Conservation (phyloP, 2,797 vertebrate species). For the Otolemur crassicaudatus region DNA sequence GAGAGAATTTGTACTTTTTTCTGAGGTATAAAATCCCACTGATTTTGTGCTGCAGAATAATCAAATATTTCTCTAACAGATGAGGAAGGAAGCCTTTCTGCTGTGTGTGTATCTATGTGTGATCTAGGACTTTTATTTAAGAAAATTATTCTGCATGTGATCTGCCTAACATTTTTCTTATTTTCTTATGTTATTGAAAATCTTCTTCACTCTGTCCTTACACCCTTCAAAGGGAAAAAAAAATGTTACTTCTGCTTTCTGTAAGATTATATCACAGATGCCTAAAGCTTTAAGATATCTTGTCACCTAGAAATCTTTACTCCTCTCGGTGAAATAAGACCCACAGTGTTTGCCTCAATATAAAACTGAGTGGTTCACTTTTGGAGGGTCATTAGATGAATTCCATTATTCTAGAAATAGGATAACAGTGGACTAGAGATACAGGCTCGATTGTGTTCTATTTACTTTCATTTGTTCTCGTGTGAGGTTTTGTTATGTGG, state of each 20-base stretch:
- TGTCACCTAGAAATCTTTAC: not conserved
- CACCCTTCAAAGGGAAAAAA: not conserved
- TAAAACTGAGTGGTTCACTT: not conserved
- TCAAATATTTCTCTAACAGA: not conserved
- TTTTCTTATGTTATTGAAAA: constrained; percentile 35
- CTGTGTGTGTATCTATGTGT: not conserved
- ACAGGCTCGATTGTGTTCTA: not conserved
- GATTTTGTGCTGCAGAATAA: not conserved
- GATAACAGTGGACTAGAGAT: not conserved
- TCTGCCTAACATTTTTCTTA: not conserved
- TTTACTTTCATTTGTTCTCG: not conserved
- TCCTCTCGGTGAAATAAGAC: not conserved
- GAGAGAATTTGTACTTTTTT: not conserved
- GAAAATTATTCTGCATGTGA: not conserved
- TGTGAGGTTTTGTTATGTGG: not conserved
- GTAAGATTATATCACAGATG: not conserved
- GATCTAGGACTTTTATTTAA: not conserved
- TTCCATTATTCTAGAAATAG: not conserved
- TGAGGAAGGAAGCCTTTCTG: not conserved
- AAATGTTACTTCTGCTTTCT: not conserved
- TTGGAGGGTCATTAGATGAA: not conserved
- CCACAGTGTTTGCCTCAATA: not conserved
- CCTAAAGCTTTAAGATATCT: not conserved
- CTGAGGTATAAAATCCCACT: not conserved
- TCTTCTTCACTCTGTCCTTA: not conserved